These are phyloP conservation scores for Moxostoma hubbsi DNA, from an alignment of 2,797 vertebrate species.

Conservation along the genomic window DNA sequence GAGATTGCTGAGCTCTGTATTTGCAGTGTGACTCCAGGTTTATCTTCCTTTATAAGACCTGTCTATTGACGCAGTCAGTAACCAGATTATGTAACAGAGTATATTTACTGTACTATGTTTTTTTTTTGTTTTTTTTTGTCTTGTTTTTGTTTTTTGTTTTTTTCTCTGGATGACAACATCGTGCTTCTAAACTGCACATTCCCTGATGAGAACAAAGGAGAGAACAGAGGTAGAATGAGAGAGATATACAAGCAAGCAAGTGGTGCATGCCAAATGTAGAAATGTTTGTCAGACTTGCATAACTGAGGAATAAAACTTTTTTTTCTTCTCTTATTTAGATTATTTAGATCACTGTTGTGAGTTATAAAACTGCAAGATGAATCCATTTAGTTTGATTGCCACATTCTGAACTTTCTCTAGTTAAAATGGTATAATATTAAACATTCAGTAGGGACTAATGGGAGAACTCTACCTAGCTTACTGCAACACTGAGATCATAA, in stretches of 20 bases:
- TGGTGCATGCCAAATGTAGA: constrained; percentile 7
- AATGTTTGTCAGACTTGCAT: constrained; percentile 27
- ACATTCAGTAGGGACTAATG: constrained; percentile 58
- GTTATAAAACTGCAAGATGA: neutral
- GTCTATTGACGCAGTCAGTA: neutral
- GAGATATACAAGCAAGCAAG: constrained; percentile 10
- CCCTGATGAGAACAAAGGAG: neutral
- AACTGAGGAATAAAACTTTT: constrained; percentile 1
- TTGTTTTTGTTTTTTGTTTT: too few species aligned
- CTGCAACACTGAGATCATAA: constrained; percentile 30
- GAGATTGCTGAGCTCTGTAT: too few species aligned
- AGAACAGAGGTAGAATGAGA: neutral
- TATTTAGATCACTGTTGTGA: constrained; percentile 45
- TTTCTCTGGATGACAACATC: neutral
- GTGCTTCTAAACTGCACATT: neutral
- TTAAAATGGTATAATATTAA: constrained; percentile 56
- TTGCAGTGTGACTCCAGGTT: too few species aligned
- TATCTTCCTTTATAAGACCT: neutral
- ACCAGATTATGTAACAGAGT: neutral
- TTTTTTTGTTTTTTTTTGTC: too few species aligned
- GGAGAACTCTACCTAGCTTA: constrained; percentile 55
- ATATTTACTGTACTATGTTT: neutral
- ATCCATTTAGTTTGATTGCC: constrained; percentile 44
- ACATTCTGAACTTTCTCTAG: constrained; percentile 33
- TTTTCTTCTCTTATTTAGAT: neutral